Conservation (phyloP, 2,797 vertebrate genomes). For the Megalops cyprinoides region DNA sequence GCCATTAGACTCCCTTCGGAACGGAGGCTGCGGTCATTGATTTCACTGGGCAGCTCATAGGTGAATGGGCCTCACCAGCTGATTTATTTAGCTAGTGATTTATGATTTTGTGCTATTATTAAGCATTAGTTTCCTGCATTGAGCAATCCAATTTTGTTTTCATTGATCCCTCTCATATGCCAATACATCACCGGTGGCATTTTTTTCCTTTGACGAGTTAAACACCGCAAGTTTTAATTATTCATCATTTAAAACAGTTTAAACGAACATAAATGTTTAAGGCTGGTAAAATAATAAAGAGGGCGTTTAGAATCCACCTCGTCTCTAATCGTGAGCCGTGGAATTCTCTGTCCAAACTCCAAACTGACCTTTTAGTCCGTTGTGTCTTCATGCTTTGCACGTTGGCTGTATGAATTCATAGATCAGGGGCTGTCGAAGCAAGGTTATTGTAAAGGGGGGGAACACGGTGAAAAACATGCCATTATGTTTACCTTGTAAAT, state of each 20-base stretch:
- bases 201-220: background rate
- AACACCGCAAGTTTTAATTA: background rate
- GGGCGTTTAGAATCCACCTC: too few species aligned
- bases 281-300: too few species aligned
- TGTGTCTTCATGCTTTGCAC: too few species aligned
- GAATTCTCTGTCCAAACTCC: too few species aligned
- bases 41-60: conserved; percentile 55
- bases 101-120: conserved; percentile 44
- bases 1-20: too few species aligned
- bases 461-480: too few species aligned
- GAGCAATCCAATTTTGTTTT: conserved; percentile 9
- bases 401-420: too few species aligned
- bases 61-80: conserved; percentile 60
- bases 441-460: background rate
- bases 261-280: too few species aligned
- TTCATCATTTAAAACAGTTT: background rate
- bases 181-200: background rate
- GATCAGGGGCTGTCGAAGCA: background rate
- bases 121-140: conserved; percentile 55
- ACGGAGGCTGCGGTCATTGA: conserved; percentile 47
- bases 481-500: too few species aligned
- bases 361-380: too few species aligned
- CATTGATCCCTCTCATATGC: background rate
- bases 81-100: conserved; percentile 51
- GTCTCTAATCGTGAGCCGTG: too few species aligned